phyloP scores from a whole-genome alignment of 2,797 vertebrate genomes.

The Clarias laeviceps region DNA sequence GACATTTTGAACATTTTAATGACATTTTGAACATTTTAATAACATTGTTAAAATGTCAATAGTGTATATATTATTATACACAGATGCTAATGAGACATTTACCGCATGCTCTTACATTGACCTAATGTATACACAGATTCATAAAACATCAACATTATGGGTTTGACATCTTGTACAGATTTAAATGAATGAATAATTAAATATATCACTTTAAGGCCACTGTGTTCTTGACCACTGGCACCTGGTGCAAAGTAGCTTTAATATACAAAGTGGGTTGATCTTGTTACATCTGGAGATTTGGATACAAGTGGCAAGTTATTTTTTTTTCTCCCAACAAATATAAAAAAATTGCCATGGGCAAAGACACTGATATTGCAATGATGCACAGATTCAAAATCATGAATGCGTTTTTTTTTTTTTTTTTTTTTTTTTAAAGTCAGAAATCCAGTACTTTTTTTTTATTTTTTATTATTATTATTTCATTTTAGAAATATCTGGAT shows the following conservation, averaged over 20 bases:
- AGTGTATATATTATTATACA: background rate
- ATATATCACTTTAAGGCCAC: too few relatives aligned
- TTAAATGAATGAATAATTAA: background rate
- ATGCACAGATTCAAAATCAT: background rate
- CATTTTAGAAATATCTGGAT: background rate
- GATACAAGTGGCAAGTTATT: background rate
- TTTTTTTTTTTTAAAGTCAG: too few relatives aligned
- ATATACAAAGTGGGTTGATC: background rate
- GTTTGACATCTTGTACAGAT: background rate
- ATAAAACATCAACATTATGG: background rate
- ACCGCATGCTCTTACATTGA: background rate
- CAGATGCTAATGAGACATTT: background rate
- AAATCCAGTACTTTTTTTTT: too few relatives aligned
- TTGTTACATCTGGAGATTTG: background rate
- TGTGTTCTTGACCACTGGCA: background rate
- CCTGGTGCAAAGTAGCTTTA: background rate
- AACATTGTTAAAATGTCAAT: too few relatives aligned
- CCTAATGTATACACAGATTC: background rate
- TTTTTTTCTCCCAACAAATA: background rate
- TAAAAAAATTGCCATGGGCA: background rate
- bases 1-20: too few relatives aligned
- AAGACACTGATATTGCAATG: background rate
- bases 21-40: too few relatives aligned
- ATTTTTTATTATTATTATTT: too few relatives aligned
- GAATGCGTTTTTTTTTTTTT: background rate